A percentile compares a stretch with the other conserved stretches of the same genome.
Conservation (phyloP, 2,888 invertebrate species). For the Endotricha flammealis region DNA sequence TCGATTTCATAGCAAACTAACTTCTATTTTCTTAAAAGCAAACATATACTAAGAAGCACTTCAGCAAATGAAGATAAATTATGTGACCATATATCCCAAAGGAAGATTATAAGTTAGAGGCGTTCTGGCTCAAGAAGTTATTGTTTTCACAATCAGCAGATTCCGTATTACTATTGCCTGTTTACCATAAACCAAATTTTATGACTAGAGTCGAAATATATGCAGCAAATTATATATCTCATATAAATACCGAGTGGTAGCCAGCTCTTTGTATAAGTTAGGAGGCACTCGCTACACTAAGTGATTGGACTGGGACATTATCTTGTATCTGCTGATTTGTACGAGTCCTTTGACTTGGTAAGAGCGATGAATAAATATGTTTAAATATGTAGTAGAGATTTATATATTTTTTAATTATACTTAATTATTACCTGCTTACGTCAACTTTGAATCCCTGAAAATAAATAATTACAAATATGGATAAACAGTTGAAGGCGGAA, state of each 20-base stretch:
- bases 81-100: slow-evolving; percentile 5
- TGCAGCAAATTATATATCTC: slow-evolving; percentile 30
- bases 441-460: too few species aligned
- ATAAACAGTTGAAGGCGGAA: too few species aligned
- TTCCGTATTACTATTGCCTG: slow-evolving; percentile 30
- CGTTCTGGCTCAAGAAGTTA: slow-evolving; percentile 18
- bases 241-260: slow-evolving; percentile 28
- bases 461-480: too few species aligned
- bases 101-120: slow-evolving; percentile 7
- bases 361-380: slow-evolving; percentile 35
- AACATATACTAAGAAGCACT: not conserved
- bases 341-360: slow-evolving; percentile 34
- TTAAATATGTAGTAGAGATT: too few species aligned
- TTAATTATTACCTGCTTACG: too few species aligned
- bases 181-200: slow-evolving; percentile 38
- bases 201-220: slow-evolving; percentile 28
- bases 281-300: slow-evolving; percentile 51
- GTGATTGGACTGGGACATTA: slow-evolving; percentile 64
- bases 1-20: too few species aligned
- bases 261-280: slow-evolving; percentile 40
- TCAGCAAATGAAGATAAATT: slow-evolving; percentile 3
- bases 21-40: too few species aligned
- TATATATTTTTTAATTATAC: too few species aligned
- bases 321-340: slow-evolving; percentile 56
- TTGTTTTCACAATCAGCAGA: slow-evolving; percentile 28